phyloP scores from a whole-genome alignment of 2,888 invertebrate genomes.

The Pyrrhosoma nymphula region DNA sequence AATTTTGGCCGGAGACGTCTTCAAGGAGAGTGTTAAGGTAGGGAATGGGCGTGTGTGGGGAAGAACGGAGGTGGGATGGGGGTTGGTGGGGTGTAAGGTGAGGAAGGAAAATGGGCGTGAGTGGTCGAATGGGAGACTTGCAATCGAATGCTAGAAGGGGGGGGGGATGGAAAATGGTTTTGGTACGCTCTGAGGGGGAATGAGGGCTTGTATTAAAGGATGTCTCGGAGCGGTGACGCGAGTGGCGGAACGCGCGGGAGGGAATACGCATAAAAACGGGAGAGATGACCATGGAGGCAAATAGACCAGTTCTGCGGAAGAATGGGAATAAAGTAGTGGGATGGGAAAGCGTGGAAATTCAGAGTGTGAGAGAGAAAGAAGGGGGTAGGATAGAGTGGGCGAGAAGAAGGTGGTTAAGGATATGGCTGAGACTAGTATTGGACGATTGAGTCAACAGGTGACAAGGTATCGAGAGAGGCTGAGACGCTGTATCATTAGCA shows the following conservation, averaged over 20 bases:
- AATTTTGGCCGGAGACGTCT: conserved; percentile 41
- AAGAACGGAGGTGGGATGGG: not conserved
- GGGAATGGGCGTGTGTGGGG: not conserved
- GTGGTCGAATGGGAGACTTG: not conserved
- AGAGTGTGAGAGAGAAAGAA: not conserved
- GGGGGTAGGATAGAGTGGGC: too few relatives aligned
- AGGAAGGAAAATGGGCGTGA: not conserved
- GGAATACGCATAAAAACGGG: not conserved
- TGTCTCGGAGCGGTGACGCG: conserved; percentile 14
- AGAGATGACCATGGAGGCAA: conserved; percentile 21
- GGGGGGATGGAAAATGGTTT: not conserved
- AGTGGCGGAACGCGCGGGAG: conserved; percentile 13
- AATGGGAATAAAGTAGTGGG: not conserved
- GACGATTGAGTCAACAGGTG: not conserved
- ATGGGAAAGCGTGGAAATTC: not conserved
- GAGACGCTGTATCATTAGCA: not conserved
- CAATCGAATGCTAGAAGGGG: not conserved
- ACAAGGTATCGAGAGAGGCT: not conserved
- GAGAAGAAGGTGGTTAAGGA: not conserved
- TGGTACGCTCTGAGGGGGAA: not conserved
- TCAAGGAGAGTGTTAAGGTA: not conserved
- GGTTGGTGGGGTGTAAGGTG: not conserved
- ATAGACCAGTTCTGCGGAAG: conserved; percentile 14
- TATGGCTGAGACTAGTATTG: not conserved
- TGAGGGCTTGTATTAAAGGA: not conserved